A percentile compares a stretch with the other conserved stretches of the same genome.
Conservation (phyloP, 1,140 invertebrate species). For the Bombus pascuorum region DNA sequence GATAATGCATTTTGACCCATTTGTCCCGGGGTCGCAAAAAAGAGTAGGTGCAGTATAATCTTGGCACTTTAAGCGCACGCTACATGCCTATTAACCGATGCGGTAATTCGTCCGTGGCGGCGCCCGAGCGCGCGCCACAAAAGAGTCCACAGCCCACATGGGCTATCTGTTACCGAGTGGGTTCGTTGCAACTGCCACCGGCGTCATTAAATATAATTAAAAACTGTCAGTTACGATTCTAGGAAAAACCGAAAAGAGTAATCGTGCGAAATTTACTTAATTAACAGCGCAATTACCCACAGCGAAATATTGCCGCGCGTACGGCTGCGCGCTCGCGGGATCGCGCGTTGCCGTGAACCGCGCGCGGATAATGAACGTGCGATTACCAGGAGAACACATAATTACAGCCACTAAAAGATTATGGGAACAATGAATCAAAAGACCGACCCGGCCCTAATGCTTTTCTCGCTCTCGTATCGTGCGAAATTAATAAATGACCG, state of each 20-base stretch:
- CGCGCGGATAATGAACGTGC: slow-evolving; percentile 21
- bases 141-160: background rate
- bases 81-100: slow-evolving; percentile 49
- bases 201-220: slow-evolving; percentile 40
- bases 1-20: slow-evolving; percentile 56
- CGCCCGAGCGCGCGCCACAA: background rate
- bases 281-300: slow-evolving; percentile 33
- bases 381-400: slow-evolving; percentile 28
- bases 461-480: slow-evolving; percentile 33
- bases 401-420: slow-evolving; percentile 38
- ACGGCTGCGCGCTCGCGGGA: background rate
- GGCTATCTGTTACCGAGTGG: slow-evolving; percentile 34
- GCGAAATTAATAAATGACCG: slow-evolving; percentile 26
- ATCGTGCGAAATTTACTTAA: slow-evolving; percentile 20
- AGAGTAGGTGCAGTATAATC: slow-evolving; percentile 40
- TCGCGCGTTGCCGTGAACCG: background rate
- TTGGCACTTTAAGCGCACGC: slow-evolving; percentile 53
- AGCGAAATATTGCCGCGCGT: background rate
- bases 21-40: slow-evolving; percentile 24
- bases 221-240: slow-evolving; percentile 24
- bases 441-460: background rate
- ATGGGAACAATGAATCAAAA: slow-evolving; percentile 39
- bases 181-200: slow-evolving; percentile 14
- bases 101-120: slow-evolving; percentile 39
- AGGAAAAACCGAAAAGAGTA: slow-evolving; percentile 19